Evolutionary conservation across 2,797 vertebrate species (phyloP), one percentile per base, ranked within the genome.

Genomic region (Erpetoichthys calabaricus): DNA sequence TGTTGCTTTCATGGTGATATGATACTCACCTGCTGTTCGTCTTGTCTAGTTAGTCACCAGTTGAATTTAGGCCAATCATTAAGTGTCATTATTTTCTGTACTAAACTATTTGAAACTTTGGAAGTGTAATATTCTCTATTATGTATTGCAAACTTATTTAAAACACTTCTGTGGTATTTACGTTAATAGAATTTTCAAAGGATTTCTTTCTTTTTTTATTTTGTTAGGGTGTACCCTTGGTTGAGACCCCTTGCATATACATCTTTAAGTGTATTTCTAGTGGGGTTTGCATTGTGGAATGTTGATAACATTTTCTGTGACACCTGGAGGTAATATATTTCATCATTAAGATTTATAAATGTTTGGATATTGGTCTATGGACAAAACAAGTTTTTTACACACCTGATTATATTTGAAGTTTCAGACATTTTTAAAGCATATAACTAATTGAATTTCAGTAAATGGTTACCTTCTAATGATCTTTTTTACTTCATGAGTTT

Each of bases 261-360:
- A 0, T 97, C 94, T 5, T 73, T 98, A 72, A 82, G 86, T 58
- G 63, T 97, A 71, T 98, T 97, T 70, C 59, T 97, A 80, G 74
- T 97, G 64, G 95, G 95, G 55, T 98, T 98, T 74, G 63, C 98
- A 5, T 82, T 98, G 53, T 98, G 95, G 95, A 98, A 97, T 67
- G 79, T 98, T 57, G 95, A 98, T 84, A 98, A 97, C 64, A 86
- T 98, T 67, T 86, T 93, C 76, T 98, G 95, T 75, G 80, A 87
- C 64, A 89, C 88, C 54, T 66, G 95, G 63, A 92, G 94, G 95
- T 98, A 68, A 86, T 80, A 62, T 25, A 4, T 25, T 47, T 45
- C 44, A 52, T 49, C 25, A 8, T 55, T 8, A 42, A 25, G 5
- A 9, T 58, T 8, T 43, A 42, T 44, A 7, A 25, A 56, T 45